Base-by-base conservation (phyloP, 2,888 invertebrate genomes). In the Elmis aenea region DNA sequence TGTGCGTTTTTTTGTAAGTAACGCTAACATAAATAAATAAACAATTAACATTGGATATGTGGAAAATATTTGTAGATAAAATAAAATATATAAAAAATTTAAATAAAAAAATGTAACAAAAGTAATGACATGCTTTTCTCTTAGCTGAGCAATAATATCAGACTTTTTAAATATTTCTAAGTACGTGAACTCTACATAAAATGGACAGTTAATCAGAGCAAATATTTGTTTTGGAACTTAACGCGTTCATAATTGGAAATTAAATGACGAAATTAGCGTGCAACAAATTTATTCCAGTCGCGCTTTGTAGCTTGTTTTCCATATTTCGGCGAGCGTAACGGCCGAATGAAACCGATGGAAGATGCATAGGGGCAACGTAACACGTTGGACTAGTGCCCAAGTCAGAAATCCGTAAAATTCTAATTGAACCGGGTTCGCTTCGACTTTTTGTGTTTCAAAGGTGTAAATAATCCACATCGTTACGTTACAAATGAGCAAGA, bases 401-500 rank as follows among this genome's bases (percentile, higher is more conserved):
- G 93, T 85, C 45, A 91, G 79, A 65, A 85, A 87, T 35, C 94
- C 94, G 64, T 93, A 94, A 73, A 93, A 92, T 56, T 90, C 85
- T 58, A 91, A 76, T 75, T 91, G 87, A 66, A 86, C 89, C 49
- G 93, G 93, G 71, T 93, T 92, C 51, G 89, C 89, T 58, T 86
- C 82, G 43, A 93, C 91, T 71, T 93, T 92, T 70, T 91, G 90
- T 51, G 87, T 88, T 70, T 94, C 93, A 62, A 95, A 92, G 22
- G 93, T 93, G 69, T 92, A 91, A 59, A 94, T 89, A 49, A 92
- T 84, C 86, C 94, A 95, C 85, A 95, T 88, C 55, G 94, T 92
- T 53, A 95, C 85, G 69, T 95, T 95, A 71, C 90, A 90, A 63
- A 95, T 92, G 42, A 95, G 78, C 43, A 95, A 74, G 75, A 95